Base-by-base conservation (phyloP, 2,113 vertebrate genomes). In the Saccopteryx leptura region DNA sequence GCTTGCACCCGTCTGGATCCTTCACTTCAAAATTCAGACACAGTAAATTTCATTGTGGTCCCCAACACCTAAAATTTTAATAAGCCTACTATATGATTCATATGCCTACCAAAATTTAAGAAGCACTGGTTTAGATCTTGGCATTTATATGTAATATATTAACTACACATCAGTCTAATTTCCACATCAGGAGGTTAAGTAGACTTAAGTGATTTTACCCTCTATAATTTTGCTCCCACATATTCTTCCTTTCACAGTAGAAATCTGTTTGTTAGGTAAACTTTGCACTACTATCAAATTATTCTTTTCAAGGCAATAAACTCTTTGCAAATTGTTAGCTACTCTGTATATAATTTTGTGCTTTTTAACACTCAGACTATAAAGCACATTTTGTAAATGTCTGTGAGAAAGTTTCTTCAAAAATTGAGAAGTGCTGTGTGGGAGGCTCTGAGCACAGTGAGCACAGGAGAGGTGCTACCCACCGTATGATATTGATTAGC, bases 261-360 rank as follows among this genome's bases (percentile, higher is more conserved):
- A 95, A 84, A 92, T 71, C 4, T 46, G 13, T 85, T 95, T 81
- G 50, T 86, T 96, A 96, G 56, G 65, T 90, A 94, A 97, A 95
- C 28, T 72, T 86, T 76, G 66, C 14, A 69, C 85, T 92, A 79
- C 71, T 56, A 26, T 14, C 4, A 97, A 88, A 84, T 84, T 94
- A 88, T 78, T 92, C 52, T 75, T 93, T 96, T 92, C 61, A 91
- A 97, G 65, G 21, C 54, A 19, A 91, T 75, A 95, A 66, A 85
- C 21, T 18, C 68, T 94, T 95, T 92, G 94, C 52, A 95, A 95
- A 88, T 66, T 93, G 65, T 69, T 92, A 75, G 39, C 52, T 87
- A 26, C 50, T 82, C 31, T 86, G 46, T 15, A 92, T 86, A 74
- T 79, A 91, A 81, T 85, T 94, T 88, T 83, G 8, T 63, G 24